Base-by-base conservation (phyloP, 30 jellyfish, hydroid and myxozoan genomes). In the Chrysaora quinquecirrha region DNA sequence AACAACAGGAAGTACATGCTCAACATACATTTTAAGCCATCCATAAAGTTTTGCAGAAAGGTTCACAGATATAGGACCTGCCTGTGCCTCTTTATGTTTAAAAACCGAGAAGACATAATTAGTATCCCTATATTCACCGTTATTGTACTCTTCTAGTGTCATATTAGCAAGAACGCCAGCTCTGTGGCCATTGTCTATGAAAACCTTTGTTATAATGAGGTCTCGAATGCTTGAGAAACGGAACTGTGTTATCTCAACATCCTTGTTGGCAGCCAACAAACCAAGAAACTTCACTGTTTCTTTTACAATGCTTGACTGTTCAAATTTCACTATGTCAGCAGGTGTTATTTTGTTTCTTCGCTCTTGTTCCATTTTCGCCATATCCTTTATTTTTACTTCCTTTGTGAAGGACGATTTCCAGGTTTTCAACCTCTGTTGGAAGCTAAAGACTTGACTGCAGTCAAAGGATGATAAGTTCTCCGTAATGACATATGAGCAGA, bases 291-390 rank as follows among this genome's bases (percentile, higher is more conserved):
- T n/a, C n/a, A n/a, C 11, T 3, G 6, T 38, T 6, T 38, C n/a
- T n/a, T n/a, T n/a, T n/a, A n/a, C n/a, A n/a, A n/a, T n/a, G n/a
- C n/a, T 43, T 43, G 58, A 43, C 58, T 16, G 9, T 43, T 43
- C 58, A 16, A 43, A 43, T 43, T 43, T 16, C 12, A 43, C 58
- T 6, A 43, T 43, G 16, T 43, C 16, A 6, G 9, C 58, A 43
- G 58, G 58, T 9, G 58, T 43, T 0, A 75, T 32, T 33, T 75
- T 75, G 0, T 71, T 31, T 1, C 77, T 75, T 33, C 87, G 30
- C 7, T 75, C 87, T 1, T 54, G 23, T 38, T 75, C 87, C 77
- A 75, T 75, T 30, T 52, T 75, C 0, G 87, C 66, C 87, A 75
- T 54, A 21, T 54, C 67, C 32, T 56, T 32, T 1, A 75, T 75